A percentile compares a stretch with the other conserved stretches of the same genome.
Evolutionary conservation across 2,888 invertebrate species (phyloP).

Genomic region (Drosophila fungiperda): DNA sequence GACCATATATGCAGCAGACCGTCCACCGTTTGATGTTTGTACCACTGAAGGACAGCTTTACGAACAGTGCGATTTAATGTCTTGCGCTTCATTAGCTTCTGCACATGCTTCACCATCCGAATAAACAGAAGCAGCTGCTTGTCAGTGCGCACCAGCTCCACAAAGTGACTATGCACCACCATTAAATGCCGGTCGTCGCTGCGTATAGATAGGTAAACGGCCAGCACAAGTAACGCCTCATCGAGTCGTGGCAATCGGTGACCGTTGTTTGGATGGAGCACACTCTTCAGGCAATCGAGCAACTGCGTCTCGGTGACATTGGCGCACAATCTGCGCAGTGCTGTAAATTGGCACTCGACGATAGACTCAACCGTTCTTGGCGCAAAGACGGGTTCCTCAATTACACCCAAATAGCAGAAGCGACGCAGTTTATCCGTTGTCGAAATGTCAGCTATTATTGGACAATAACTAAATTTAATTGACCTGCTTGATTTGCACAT

Average conservation of each 20-base stretch:
- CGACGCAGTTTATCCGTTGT: slow-evolving; percentile 62
- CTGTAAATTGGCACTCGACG: slow-evolving; percentile 43
- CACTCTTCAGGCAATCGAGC: slow-evolving; percentile 49
- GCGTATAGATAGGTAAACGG: slow-evolving; percentile 68
- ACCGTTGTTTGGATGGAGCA: slow-evolving; percentile 45
- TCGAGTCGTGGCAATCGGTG: slow-evolving; percentile 74
- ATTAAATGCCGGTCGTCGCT: slow-evolving; percentile 60
- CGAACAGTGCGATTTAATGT: slow-evolving; percentile 77
- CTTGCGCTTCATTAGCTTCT: slow-evolving; percentile 56
- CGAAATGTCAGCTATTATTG: slow-evolving; percentile 4
- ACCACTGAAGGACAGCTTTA: slow-evolving; percentile 82
- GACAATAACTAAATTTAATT: background rate
- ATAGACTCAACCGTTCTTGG: slow-evolving; percentile 41
- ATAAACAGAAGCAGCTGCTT: slow-evolving; percentile 79
- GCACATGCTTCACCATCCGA: slow-evolving; percentile 71
- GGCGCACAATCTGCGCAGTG: slow-evolving; percentile 51
- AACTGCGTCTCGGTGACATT: slow-evolving; percentile 57
- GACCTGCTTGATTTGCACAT: background rate
- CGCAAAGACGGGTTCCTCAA: slow-evolving; percentile 72
- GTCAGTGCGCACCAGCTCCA: slow-evolving; percentile 59
- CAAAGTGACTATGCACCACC: slow-evolving; percentile 63
- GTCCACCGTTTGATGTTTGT: slow-evolving; percentile 61
- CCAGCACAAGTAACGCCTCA: slow-evolving; percentile 80
- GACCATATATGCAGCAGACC: slow-evolving; percentile 74
- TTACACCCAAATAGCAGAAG: slow-evolving; percentile 76